Conservation (phyloP, 1,140 invertebrate species). For the Trichonephila clavipes region DNA sequence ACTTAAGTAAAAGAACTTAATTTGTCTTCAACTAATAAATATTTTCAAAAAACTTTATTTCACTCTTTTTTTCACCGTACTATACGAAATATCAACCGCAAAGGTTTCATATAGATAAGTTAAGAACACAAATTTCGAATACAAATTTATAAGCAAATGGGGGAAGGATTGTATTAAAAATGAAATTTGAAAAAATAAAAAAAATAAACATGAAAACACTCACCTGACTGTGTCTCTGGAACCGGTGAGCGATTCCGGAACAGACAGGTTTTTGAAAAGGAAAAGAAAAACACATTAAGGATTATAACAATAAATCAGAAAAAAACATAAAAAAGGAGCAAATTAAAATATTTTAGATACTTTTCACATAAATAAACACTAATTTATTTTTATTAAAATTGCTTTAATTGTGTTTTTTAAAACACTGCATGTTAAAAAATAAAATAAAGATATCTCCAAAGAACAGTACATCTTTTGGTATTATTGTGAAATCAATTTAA, state of each 20-base stretch:
- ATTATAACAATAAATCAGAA: slow-evolving; percentile 49
- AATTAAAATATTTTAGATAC: not conserved
- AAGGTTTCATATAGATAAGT: not conserved
- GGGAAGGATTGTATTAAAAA: slow-evolving; percentile 22
- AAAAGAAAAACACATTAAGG: slow-evolving; percentile 67
- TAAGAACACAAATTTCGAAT: not conserved
- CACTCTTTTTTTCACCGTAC: no score
- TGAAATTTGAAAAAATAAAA: not conserved
- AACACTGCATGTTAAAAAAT: no score
- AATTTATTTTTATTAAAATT: not conserved
- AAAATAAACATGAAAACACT: slow-evolving; percentile 48
- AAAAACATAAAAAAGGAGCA: slow-evolving; percentile 45
- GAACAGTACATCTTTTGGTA: no score
- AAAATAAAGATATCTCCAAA: no score
- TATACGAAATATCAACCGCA: not conserved
- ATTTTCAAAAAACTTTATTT: no score
- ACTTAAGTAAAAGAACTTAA: no score
- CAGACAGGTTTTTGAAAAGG: slow-evolving; percentile 72
- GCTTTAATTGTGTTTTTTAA: no score
- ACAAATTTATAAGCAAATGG: not conserved
- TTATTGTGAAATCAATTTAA: no score
- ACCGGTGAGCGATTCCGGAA: slow-evolving; percentile 70
- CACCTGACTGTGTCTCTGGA: slow-evolving; percentile 76
- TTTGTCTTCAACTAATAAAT: no score
- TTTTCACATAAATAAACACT: not conserved